Evolutionary conservation across 2,888 invertebrate species (phyloP).

Genomic region (Anaspis maculata): DNA sequence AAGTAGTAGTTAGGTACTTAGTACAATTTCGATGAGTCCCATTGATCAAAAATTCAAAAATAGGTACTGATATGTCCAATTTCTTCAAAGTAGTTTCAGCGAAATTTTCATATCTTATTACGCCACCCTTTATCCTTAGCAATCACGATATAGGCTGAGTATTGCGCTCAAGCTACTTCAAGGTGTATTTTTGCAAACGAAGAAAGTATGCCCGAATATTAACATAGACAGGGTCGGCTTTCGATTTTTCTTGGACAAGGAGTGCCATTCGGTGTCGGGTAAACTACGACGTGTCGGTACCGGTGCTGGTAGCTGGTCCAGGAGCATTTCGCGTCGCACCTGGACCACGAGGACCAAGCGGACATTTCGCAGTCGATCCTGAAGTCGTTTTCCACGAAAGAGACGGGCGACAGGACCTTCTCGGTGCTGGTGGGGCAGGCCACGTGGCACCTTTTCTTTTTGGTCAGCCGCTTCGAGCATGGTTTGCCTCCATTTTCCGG

Average conservation of each 20-base stretch:
- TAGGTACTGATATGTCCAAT: too few species aligned
- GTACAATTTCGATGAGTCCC: too few species aligned
- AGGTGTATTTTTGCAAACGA: too few species aligned
- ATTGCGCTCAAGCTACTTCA: too few species aligned
- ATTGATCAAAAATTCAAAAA: too few species aligned
- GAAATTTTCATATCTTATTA: too few species aligned
- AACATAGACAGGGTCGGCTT: constrained; percentile 32
- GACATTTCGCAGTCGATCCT: constrained; percentile 50
- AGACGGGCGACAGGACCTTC: constrained; percentile 1
- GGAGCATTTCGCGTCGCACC: constrained; percentile 44
- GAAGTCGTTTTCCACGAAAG: constrained; percentile 6
- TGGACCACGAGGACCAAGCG: constrained; percentile 62
- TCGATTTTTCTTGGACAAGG: constrained; percentile 40
- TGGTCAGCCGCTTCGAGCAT: constrained; percentile 45
- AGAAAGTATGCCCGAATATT: too few species aligned
- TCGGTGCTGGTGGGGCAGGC: constrained; percentile 20
- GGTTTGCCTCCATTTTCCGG: constrained; percentile 44
- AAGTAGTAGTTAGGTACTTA: too few species aligned
- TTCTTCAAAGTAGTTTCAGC: too few species aligned
- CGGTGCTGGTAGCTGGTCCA: constrained; percentile 40
- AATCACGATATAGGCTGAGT: too few species aligned
- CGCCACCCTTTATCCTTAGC: too few species aligned
- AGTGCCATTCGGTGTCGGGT: constrained; percentile 34
- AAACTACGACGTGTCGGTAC: constrained; percentile 42
- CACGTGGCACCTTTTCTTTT: constrained; percentile 34